Conservation (phyloP, 2,888 invertebrate species). For the Mantis religiosa region DNA sequence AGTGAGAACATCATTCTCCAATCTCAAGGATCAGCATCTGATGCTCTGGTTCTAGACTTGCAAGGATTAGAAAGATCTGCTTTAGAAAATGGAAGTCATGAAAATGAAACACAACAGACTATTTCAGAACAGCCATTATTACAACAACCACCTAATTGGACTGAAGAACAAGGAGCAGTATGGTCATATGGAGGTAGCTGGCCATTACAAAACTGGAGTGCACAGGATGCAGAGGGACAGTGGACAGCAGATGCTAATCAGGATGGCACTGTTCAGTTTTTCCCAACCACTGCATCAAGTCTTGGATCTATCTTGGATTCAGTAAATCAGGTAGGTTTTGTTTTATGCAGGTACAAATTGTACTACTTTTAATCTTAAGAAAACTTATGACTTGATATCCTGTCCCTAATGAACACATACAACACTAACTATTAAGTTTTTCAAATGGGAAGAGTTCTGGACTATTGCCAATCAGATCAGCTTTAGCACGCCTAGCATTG, state of each 20-base stretch:
- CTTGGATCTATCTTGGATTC: constrained; percentile 38
- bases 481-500: too few relatives aligned
- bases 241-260: constrained; percentile 3
- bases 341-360: too few relatives aligned
- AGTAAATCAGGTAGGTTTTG: constrained; percentile 36
- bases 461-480: too few relatives aligned
- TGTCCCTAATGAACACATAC: too few relatives aligned
- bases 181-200: neutral
- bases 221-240: neutral
- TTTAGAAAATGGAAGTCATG: neutral
- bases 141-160: neutral
- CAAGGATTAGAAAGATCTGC: neutral
- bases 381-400: too few relatives aligned
- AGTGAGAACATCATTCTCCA: neutral
- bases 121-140: neutral
- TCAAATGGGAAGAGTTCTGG: too few relatives aligned
- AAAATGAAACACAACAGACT: neutral
- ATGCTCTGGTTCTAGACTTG: neutral
- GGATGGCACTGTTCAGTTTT: constrained; percentile 7
- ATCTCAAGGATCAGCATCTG: neutral
- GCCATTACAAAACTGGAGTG: neutral
- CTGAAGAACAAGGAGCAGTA: neutral
- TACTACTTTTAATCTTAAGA: too few relatives aligned
- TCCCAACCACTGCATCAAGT: constrained; percentile 22
- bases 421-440: too few relatives aligned